phyloP scores from a whole-genome alignment of 2,797 vertebrate genomes.

The Falco naumanni region DNA sequence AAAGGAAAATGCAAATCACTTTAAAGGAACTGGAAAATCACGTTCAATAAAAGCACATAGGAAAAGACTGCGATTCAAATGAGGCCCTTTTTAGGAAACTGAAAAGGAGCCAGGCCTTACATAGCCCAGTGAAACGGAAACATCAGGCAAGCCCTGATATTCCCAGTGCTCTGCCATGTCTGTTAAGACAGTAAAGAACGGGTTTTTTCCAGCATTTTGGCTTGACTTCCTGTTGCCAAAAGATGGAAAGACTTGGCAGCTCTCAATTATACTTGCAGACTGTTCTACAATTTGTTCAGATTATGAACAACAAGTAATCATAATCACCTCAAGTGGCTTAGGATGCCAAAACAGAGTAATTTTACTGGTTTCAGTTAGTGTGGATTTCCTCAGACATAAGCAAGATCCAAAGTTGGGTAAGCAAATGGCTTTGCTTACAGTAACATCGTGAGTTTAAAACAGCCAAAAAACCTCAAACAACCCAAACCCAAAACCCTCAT shows the following conservation, averaged over 20 bases:
- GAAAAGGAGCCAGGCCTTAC: background rate
- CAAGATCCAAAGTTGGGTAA: background rate
- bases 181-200: background rate
- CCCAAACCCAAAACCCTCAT: rapidly evolving
- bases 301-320: background rate
- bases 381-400: background rate
- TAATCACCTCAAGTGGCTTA: background rate
- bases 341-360: background rate
- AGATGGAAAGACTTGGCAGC: background rate
- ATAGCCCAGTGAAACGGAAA: background rate
- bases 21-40: background rate
- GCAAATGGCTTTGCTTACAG: background rate
- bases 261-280: background rate
- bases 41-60: background rate
- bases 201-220: rapidly evolving
- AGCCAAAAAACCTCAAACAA: background rate
- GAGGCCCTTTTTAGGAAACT: background rate
- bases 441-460: background rate
- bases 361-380: background rate
- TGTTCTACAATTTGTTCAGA: background rate
- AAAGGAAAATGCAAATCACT: background rate
- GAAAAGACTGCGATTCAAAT: background rate
- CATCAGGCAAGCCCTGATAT: background rate
- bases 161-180: background rate
- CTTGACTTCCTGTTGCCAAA: background rate